Evolutionary conservation across 2,113 vertebrate species (phyloP).

Genomic region (Misgurnus mizolepis): DNA sequence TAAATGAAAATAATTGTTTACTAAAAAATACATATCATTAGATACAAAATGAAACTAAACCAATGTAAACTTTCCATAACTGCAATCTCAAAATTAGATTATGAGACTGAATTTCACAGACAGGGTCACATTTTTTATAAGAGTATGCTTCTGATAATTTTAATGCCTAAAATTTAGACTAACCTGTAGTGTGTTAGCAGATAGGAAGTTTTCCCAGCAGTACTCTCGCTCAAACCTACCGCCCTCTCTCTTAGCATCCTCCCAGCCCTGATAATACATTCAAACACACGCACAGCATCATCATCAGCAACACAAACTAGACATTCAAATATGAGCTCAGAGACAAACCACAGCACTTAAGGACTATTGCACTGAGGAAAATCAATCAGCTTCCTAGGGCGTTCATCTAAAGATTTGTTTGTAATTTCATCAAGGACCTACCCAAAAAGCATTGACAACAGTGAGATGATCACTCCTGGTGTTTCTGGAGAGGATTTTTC

Average conservation of each 20-base stretch:
- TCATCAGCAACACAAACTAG: not conserved
- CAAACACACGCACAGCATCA: not conserved
- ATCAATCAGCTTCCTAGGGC: too few relatives aligned
- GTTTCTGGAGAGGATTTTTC: constrained; percentile 84
- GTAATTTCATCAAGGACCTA: constrained; percentile 58
- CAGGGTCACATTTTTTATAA: too few relatives aligned
- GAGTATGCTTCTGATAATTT: too few relatives aligned
- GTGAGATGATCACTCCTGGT: constrained; percentile 94
- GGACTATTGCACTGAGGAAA: too few relatives aligned
- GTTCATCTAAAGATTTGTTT: too few relatives aligned
- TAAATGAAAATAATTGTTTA: too few relatives aligned
- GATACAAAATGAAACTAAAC: too few relatives aligned
- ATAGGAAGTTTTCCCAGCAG: constrained; percentile 98
- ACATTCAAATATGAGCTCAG: too few relatives aligned
- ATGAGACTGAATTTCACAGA: too few relatives aligned
- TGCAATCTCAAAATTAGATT: too few relatives aligned
- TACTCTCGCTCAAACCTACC: constrained; percentile 87
- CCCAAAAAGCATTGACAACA: constrained; percentile 91
- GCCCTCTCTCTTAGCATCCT: constrained; percentile 83
- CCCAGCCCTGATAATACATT: constrained; percentile 85
- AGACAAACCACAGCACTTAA: not conserved
- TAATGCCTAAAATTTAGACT: constrained; percentile 35
- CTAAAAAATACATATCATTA: too few relatives aligned
- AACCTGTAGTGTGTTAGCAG: constrained; percentile 93
- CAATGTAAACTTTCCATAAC: too few relatives aligned